Evolutionary conservation across 1,140 invertebrate species (phyloP), one percentile per base, ranked within the genome.

Genomic region (Diorhabda sublineata): DNA sequence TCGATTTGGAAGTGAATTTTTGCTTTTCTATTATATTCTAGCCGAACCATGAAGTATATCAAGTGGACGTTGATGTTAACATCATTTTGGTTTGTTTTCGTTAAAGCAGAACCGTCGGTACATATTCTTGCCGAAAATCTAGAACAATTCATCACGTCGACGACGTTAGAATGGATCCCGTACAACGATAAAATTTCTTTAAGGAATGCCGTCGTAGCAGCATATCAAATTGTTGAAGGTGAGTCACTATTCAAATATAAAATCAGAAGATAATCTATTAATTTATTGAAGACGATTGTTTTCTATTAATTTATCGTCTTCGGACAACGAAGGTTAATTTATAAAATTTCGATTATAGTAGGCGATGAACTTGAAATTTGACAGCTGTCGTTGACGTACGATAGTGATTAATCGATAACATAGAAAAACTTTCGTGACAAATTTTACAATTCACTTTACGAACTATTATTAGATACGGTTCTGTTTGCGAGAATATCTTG

Each of bases 131-230:
- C 81, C 3, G 74, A 72, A 68, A 81, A 80, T 70, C 76, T 81
- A 64, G 76, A 79, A 56, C 81, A 83, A 71, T 75, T 77, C 4
- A 70, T 84, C 3, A 83, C 82, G 5, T 84, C 82, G 0, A 81
- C 80, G 42, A 82, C 82, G 2, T 70, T 84, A 5, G 74, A 78
- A 69, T 84, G 82, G 82, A 71, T 81, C 3, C 57, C 76, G 0
- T 76, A 69, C 8, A 71, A 73, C 43, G 69, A 78, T 26, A 68
- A 73, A 8, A 73, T 67, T 8, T 64, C 77, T 42, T 73, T 80
- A 5, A 73, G 79, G 26, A 74, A 82, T 65, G 80, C 80, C 3
- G 82, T 84, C 11, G 67, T 80, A 56, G 81, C 79, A 62, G 78
- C 77, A n/a, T 76, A 75, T 62, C 79, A 81, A 75, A 67, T 68